A percentile compares a stretch with the other conserved stretches of the same genome.
Conservation (phyloP, 2,113 vertebrate genomes). For the Orientallactaga bullata region DNA sequence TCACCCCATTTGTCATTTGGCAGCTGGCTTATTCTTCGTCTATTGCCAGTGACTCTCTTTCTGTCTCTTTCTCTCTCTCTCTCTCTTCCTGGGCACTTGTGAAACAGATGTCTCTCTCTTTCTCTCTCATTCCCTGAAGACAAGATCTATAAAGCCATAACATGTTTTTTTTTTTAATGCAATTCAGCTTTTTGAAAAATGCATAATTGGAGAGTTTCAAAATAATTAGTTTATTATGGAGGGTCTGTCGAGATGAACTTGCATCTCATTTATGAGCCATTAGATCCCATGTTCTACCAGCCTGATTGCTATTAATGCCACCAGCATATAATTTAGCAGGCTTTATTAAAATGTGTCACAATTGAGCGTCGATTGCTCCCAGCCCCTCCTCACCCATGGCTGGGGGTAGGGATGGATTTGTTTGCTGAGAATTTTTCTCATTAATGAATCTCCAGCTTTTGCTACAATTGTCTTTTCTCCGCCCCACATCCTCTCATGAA, state of each 20-base stretch:
- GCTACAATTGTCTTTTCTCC: too few relatives aligned
- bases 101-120: constrained; percentile 67
- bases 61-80: not conserved
- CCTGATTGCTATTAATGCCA: constrained; percentile 87
- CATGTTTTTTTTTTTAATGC: constrained; percentile 75
- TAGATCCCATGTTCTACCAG: constrained; percentile 83
- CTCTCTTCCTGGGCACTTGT: constrained; percentile 1
- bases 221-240: constrained; percentile 89
- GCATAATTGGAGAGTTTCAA: constrained; percentile 85
- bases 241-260: constrained; percentile 86
- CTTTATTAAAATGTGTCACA: constrained; percentile 82
- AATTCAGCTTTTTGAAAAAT: constrained; percentile 84
- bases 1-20: constrained; percentile 57
- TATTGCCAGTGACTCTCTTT: constrained; percentile 18
- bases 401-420: not conserved
- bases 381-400: not conserved
- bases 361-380: constrained; percentile 11
- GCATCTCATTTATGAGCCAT: constrained; percentile 88
- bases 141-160: constrained; percentile 79
- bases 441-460: not conserved
- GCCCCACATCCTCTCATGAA: not conserved
- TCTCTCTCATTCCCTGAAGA: constrained; percentile 61
- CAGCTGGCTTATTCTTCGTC: constrained; percentile 73
- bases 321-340: constrained; percentile 85
- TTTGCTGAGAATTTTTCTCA: not conserved